These are phyloP conservation scores for Syngnathoides biaculeatus DNA, from an alignment of 2,113 vertebrate genomes.

Conservation along the genomic window DNA sequence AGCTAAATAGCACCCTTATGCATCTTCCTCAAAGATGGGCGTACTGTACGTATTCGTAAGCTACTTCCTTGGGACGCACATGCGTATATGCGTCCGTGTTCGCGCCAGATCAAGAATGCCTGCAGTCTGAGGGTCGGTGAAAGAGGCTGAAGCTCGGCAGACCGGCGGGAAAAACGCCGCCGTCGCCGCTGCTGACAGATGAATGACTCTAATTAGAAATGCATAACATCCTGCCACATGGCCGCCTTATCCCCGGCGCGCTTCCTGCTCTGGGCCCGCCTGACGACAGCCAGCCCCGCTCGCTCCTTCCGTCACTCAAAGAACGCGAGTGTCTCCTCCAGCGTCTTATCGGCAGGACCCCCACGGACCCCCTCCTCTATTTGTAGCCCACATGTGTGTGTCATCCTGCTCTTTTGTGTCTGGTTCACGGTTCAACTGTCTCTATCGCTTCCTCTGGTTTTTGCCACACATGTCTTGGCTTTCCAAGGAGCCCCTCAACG, in stretches of 20 bases:
- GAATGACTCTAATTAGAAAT: constrained; percentile 99
- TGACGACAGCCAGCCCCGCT: constrained; percentile 95
- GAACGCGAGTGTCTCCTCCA: constrained; percentile 47
- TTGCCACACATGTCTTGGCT: constrained; percentile 26
- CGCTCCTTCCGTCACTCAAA: constrained; percentile 79
- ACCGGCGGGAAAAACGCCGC: constrained; percentile 74
- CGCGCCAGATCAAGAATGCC: constrained; percentile 44
- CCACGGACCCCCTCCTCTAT: constrained; percentile 4
- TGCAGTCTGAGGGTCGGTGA: constrained; percentile 32
- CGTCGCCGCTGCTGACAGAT: constrained; percentile 93
- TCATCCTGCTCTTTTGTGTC: constrained; percentile 57
- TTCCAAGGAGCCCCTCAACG: neutral
- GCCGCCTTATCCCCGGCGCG: constrained; percentile 95
- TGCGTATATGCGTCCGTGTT: constrained; percentile 24
- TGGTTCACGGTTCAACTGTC: constrained; percentile 65
- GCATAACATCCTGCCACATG: constrained; percentile 99
- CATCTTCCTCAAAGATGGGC: neutral
- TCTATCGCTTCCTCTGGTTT: constrained; percentile 75
- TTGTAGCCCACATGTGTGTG: constrained; percentile 25
- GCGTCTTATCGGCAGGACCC: constrained; percentile 44
- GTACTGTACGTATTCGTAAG: constrained; percentile 28
- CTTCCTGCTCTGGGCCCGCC: constrained; percentile 97
- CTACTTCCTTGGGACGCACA: neutral
- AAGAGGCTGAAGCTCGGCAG: constrained; percentile 50
- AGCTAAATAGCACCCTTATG: neutral